Base-by-base conservation (phyloP, 2,113 vertebrate genomes). In the Prunella fulvescens region DNA sequence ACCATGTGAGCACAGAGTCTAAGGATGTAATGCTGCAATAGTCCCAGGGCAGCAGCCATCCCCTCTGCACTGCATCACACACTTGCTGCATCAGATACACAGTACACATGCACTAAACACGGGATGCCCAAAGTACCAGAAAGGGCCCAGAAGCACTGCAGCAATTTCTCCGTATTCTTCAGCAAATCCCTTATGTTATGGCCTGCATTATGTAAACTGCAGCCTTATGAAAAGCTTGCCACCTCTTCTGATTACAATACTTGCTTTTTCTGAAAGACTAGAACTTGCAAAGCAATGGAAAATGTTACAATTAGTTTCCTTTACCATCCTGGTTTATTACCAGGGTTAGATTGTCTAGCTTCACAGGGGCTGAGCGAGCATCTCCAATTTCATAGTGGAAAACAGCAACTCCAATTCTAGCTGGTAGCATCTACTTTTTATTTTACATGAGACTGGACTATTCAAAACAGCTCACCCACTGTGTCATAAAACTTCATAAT, bases 311-410 rank as follows among this genome's bases (percentile, higher is more conserved):
- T 73, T 60, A 0, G 60, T 60, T 76, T 76, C 65, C 40, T 48
- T 91, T 77, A 70, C 48, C 12, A 28, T 9, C 42, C 12, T 33
- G n/a, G 61, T 51, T 78, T 86, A 71, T 58, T 81, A 81, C 5
- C 48, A 81, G 48, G 26, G 12, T 85, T 80, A 71, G 54, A 70
- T 80, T 73, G 33, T 60, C 33, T 3, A 69, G 51, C 31, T 95
- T 81, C 0, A 0, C 8, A 45, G 77, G 66, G 61, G 86, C 3
- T 7, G 3, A 86, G 45, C 0, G 1, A 65, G 42, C 23, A 58
- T 48, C 58, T 90, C 56, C 28, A 67, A 44, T 58, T 88, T 88
- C 50, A 40, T 6, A 88, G 53, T 3, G 12, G n/a, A 84, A 86
- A 92, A 56, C 10, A 67, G n/a, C 37, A 86, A 71, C 35, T 69